These are phyloP conservation scores for Drosophila nigricruria DNA, from an alignment of 2,888 invertebrate genomes.

Conservation along the genomic window DNA sequence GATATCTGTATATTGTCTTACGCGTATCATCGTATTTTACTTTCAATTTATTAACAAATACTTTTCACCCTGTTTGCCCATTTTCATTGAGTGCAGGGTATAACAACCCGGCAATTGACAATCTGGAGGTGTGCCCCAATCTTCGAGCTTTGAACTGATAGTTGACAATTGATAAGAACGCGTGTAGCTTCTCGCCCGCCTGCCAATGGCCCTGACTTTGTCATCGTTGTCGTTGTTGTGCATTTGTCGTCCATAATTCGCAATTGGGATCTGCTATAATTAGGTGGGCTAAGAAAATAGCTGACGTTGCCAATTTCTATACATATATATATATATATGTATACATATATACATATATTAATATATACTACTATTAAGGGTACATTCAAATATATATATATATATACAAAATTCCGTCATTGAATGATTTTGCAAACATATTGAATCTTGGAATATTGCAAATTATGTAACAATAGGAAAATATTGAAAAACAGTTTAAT, in stretches of 20 bases:
- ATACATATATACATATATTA: too few species aligned
- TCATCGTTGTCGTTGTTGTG: conserved; percentile 8
- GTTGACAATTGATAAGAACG: conserved; percentile 45
- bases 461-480: conserved; percentile 19
- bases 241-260: conserved; percentile 33
- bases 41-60: not conserved
- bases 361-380: not conserved
- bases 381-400: conserved; percentile 1
- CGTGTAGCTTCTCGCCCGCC: not conserved
- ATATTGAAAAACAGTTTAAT: not conserved
- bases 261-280: conserved; percentile 34
- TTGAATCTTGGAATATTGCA: not conserved
- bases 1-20: not conserved
- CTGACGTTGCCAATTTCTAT: conserved; percentile 26
- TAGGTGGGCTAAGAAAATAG: conserved; percentile 35
- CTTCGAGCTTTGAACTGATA: conserved; percentile 10
- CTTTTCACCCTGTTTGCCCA: not conserved
- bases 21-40: not conserved
- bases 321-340: conserved; percentile 1
- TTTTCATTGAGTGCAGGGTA: not conserved
- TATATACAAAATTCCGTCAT: not conserved
- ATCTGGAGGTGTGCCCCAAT: conserved; percentile 29
- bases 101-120: conserved; percentile 7
- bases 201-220: conserved; percentile 38
- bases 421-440: not conserved